These are phyloP conservation scores for Hormaphis cornu DNA, from an alignment of 1,140 invertebrate species.

Conservation along the genomic window DNA sequence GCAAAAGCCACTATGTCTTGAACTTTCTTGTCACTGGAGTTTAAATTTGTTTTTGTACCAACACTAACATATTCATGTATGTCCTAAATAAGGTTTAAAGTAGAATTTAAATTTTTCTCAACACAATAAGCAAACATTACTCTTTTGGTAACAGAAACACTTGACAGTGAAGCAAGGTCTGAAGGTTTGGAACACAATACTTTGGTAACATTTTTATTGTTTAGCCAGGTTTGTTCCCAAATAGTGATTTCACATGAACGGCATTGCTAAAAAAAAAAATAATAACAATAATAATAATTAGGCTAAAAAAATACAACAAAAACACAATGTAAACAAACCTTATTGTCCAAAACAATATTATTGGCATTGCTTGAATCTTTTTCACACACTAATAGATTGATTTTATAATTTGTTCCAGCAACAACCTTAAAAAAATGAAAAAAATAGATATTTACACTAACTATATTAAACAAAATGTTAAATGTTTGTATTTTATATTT, in stretches of 20 bases:
- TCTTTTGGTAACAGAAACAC: not conserved
- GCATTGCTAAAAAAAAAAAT: conserved; percentile 27
- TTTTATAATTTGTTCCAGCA: conserved; percentile 25
- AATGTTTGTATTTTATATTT: not conserved
- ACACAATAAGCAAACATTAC: not conserved
- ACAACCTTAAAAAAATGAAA: conserved; percentile 1
- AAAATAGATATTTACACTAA: not conserved
- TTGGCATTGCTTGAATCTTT: not conserved
- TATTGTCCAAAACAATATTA: not conserved
- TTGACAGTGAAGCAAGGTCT: not conserved
- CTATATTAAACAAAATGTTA: no score
- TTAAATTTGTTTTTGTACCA: not conserved
- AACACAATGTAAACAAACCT: not conserved
- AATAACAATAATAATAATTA: not conserved
- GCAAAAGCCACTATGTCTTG: not conserved
- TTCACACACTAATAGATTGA: conserved; percentile 10
- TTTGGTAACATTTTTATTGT: conserved; percentile 43
- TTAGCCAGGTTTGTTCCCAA: conserved; percentile 53
- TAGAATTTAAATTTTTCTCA: not conserved
- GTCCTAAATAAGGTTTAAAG: not conserved
- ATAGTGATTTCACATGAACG: conserved; percentile 48
- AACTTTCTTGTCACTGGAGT: conserved; percentile 7
- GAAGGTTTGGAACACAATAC: conserved; percentile 26
- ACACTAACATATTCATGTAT: conserved; percentile 7
- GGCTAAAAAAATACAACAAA: not conserved